Base-by-base conservation (phyloP, 2,888 invertebrate species). In the Chalcosyrphus nemorum region DNA sequence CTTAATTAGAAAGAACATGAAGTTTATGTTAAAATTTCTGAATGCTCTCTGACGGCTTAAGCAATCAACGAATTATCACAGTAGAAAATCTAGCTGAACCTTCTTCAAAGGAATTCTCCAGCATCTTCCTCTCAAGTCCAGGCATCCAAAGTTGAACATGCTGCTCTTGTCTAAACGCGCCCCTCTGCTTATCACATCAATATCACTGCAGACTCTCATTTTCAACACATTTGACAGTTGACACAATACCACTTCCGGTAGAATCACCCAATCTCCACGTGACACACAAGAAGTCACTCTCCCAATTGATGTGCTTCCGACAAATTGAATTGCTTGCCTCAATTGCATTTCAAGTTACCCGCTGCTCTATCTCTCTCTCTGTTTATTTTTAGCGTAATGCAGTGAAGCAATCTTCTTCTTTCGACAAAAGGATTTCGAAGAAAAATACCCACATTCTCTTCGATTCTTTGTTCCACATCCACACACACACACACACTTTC, bases 261-360 rank as follows among this genome's bases (percentile, higher is more conserved):
- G 15, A 29, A 29, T 27, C 29, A 54, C 4, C 29, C 24, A 52
- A 13, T 13, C 15, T 29, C 9, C 15, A 15, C 27, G 15, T 29
- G 29, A 54, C 15, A 15, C 27, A 27, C 52, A 54, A 54, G 29
- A 7, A 63, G 3, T 50, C 56, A 27, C 38, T 50, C 27, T 24
- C 7, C 21, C 41, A 50, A 35, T 52, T 50, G 59, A 68, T 45
- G 47, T 17, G n/a, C n/a, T 38, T n/a, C 54, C 13, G 61, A 61
- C 61, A 77, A 68, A 77, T 77, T 70, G 61, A 77, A 77, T 63
- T 56, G 70, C 61, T 77, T 70, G 27, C 45, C n/a, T 35, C 54
- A 45, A 77, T 63, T 70, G 61, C 68, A 61, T 54, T 68, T 75
- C 29, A 52, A 50, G 41, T 59, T 41, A 47, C 17, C 29, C 43